Evolutionary conservation across 2,113 vertebrate genomes (phyloP).

Genomic region (Stigmatopora nigra): DNA sequence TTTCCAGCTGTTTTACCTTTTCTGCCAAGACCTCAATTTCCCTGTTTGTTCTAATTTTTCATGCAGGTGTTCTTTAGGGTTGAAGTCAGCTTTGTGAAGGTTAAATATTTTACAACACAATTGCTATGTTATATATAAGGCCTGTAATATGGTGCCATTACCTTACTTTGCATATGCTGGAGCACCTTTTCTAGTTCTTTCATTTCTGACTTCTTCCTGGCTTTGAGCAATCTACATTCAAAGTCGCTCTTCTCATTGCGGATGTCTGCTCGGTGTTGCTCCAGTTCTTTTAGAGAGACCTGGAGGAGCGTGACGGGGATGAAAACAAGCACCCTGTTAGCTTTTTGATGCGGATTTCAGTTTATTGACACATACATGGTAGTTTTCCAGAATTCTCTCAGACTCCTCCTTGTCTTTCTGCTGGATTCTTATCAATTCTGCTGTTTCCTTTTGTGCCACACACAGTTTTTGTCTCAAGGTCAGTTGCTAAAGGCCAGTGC

Average conservation of each 20-base stretch:
- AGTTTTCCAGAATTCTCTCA: slow-evolving; percentile 27
- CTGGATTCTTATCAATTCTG: slow-evolving; percentile 16
- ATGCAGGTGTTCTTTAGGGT: too few species aligned
- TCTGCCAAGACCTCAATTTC: too few species aligned
- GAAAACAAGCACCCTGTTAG: background rate
- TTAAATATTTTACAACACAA: too few species aligned
- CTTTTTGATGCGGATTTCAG: background rate
- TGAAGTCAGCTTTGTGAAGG: too few species aligned
- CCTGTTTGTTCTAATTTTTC: too few species aligned
- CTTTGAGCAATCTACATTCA: slow-evolving; percentile 24
- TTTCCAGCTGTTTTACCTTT: too few species aligned
- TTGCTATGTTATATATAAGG: too few species aligned
- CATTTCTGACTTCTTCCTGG: slow-evolving; percentile 17
- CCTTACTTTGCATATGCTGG: slow-evolving; percentile 27
- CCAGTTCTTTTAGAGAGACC: slow-evolving; percentile 38
- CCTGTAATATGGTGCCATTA: slow-evolving; percentile 3
- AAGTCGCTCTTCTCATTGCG: slow-evolving; percentile 31
- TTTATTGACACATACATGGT: slow-evolving; percentile 26
- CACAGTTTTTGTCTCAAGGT: slow-evolving; percentile 42
- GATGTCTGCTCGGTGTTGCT: slow-evolving; percentile 33
- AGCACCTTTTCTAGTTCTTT: slow-evolving; percentile 40
- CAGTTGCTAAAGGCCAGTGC: slow-evolving; percentile 25
- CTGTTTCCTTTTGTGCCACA: slow-evolving; percentile 34
- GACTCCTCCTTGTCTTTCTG: slow-evolving; percentile 27
- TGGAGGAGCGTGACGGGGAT: slow-evolving; percentile 1